Evolutionary conservation across 2,797 vertebrate genomes (phyloP).

Genomic region (Cyprinodon diabolis): DNA sequence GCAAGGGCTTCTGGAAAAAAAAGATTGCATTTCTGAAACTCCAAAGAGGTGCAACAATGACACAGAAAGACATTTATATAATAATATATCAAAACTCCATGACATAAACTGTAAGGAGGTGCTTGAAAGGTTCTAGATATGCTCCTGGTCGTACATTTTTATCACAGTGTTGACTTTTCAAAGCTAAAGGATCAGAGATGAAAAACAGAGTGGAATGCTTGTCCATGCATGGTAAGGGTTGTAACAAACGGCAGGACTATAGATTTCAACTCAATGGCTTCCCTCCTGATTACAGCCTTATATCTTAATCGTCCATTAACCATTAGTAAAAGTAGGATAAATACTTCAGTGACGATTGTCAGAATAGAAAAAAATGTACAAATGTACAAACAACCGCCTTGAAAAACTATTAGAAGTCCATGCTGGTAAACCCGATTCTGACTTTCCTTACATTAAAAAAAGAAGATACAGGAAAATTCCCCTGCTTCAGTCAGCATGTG

Average conservation of each 20-base stretch:
- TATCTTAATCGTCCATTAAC: conserved; percentile 65
- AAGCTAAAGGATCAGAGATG: conserved; percentile 56
- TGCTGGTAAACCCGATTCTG: conserved; percentile 47
- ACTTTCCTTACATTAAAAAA: conserved; percentile 41
- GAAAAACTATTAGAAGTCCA: conserved; percentile 67
- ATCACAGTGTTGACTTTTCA: conserved; percentile 79
- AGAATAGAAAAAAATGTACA: conserved; percentile 67
- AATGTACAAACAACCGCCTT: conserved; percentile 75
- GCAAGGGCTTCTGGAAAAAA: conserved; percentile 53
- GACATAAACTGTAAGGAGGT: conserved; percentile 25
- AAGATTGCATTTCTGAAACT: conserved; percentile 20
- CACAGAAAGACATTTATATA: conserved; percentile 14
- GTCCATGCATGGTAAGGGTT: conserved; percentile 70
- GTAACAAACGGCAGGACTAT: conserved; percentile 74
- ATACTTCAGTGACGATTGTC: conserved; percentile 58
- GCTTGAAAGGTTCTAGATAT: conserved; percentile 35
- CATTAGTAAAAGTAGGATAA: conserved; percentile 70
- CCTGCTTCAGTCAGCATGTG: conserved; percentile 46
- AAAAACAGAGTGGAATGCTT: conserved; percentile 53
- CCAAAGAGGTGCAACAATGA: conserved; percentile 22
- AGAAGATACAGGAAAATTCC: conserved; percentile 28
- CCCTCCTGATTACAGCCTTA: conserved; percentile 77
- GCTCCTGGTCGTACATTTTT: conserved; percentile 50
- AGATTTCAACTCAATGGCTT: conserved; percentile 77
- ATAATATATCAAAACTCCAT: conserved; percentile 10